phyloP scores from a whole-genome alignment of 1,140 invertebrate genomes.

The Drosophila rhopaloa region DNA sequence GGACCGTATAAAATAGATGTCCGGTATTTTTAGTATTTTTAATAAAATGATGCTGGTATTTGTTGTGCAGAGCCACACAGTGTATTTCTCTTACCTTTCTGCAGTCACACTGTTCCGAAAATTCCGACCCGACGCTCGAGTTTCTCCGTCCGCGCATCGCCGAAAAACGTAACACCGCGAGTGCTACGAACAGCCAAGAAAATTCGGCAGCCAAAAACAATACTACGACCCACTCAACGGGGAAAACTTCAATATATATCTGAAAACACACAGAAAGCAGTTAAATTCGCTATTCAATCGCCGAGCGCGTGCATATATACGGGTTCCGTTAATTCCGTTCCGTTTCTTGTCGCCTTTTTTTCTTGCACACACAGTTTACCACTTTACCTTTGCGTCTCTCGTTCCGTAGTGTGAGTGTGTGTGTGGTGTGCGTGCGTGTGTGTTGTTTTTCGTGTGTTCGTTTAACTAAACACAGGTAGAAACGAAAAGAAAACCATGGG shows the following conservation, averaged over 20 bases:
- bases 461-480: slow-evolving; percentile 75
- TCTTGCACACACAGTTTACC: slow-evolving; percentile 57
- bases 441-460: slow-evolving; percentile 71
- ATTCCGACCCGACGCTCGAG: not conserved
- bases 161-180: slow-evolving; percentile 23
- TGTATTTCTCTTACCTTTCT: not conserved
- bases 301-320: slow-evolving; percentile 78
- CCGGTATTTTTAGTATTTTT: no score
- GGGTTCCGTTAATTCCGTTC: slow-evolving; percentile 72
- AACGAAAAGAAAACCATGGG: slow-evolving; percentile 41
- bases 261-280: slow-evolving; percentile 25
- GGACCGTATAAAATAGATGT: no score
- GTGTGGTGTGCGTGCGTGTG: slow-evolving; percentile 44
- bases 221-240: slow-evolving; percentile 1
- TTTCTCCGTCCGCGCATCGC: slow-evolving; percentile 4
- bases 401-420: slow-evolving; percentile 36
- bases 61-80: not conserved
- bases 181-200: slow-evolving; percentile 7
- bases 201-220: slow-evolving; percentile 30
- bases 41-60: no score
- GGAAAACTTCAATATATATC: not conserved
- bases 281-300: slow-evolving; percentile 33
- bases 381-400: slow-evolving; percentile 54
- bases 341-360: slow-evolving; percentile 50
- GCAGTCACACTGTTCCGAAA: slow-evolving; percentile 3